Evolutionary conservation across 1,140 invertebrate species (phyloP), one percentile per base, ranked within the genome.

Genomic region (Cardiocondyla obscurior): DNA sequence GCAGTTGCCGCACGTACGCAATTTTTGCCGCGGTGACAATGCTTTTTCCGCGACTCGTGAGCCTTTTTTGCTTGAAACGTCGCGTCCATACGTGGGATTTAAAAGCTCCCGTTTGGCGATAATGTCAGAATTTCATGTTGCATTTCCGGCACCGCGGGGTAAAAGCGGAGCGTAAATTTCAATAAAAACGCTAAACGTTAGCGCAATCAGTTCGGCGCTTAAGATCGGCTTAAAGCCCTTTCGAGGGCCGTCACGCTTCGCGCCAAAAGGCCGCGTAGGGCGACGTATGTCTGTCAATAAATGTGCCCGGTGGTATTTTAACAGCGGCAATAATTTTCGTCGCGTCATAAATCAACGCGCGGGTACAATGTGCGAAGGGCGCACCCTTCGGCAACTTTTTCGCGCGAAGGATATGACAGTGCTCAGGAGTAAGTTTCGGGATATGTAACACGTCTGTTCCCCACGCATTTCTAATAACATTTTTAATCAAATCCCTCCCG

Each of bases 1-100:
- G 87, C 87, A 92, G 90, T 92, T 91, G 58, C 70, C 87, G 92
- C 92, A 92, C 92, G 92, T 92, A 93, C 89, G 87, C 89, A 90
- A 92, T 92, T 90, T 85, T 85, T 86, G 84, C 84, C 83, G 83
- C 58, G 42, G 58, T 86, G 81, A 84, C 86, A 82, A 76, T 57
- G 73, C 70, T 89, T 30, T 30, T 86, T 85, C 51, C 51, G 55
- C 70, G 25, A 53, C 22, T 73, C 22, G 22, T 33, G 70, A 60
- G 51, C 30, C n/a, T n/a, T 64, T 22, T 69, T 83, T 44, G 49
- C 58, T 60, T 55, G 33, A 83, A n/a, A 87, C 73, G 83, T 87
- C 49, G 82, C 53, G 60, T 65, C 44, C 69, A 22, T 51, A 73
- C 36, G 10, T 46, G 19, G 49, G 70, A 87, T 79, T 87, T 73